phyloP scores from a whole-genome alignment of 2,113 vertebrate genomes.

The Dendropsophus ebraccatus region DNA sequence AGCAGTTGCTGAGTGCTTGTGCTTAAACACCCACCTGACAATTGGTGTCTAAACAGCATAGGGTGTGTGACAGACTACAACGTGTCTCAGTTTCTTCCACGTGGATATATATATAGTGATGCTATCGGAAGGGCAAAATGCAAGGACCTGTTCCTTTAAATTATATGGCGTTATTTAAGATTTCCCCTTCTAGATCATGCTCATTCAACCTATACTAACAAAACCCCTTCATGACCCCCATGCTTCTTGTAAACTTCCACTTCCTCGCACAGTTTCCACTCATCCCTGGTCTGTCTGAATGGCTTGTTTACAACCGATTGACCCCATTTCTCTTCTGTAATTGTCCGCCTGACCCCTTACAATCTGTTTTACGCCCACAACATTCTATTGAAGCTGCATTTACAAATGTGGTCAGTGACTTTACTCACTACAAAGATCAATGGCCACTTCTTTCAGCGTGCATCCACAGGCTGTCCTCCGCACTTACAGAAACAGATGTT shows the following conservation, averaged over 20 bases:
- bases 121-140: too few species aligned
- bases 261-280: conserved; percentile 26
- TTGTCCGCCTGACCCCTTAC: conserved; percentile 28
- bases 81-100: too few species aligned
- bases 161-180: background rate
- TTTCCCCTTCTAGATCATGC: too few species aligned
- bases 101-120: too few species aligned
- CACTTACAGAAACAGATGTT: background rate
- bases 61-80: too few species aligned
- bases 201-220: background rate
- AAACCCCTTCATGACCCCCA: conserved; percentile 28
- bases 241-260: conserved; percentile 34
- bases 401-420: conserved; percentile 32
- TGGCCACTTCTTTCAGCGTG: background rate
- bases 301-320: conserved; percentile 34
- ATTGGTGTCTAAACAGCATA: too few species aligned
- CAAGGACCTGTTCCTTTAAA: background rate
- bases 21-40: too few species aligned
- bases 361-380: conserved; percentile 41
- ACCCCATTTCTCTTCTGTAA: conserved; percentile 9
- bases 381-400: conserved; percentile 25
- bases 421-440: background rate
- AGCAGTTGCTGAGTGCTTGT: too few species aligned
- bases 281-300: conserved; percentile 4
- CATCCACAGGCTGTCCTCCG: background rate